Conservation (phyloP, 2,888 invertebrate genomes). For the Dryobotodes eremita region DNA sequence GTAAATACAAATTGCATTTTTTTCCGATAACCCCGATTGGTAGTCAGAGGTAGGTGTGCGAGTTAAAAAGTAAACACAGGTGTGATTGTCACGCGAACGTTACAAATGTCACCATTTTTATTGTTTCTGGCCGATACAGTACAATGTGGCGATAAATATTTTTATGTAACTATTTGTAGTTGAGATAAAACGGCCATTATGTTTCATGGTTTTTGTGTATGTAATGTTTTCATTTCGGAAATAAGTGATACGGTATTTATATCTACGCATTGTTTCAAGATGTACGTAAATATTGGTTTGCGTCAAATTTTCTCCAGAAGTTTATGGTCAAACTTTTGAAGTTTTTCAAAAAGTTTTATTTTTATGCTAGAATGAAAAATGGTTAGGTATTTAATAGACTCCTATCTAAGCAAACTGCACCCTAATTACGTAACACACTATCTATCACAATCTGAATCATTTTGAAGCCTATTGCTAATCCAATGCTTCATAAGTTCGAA, state of each 20-base stretch:
- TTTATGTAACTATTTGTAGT: conserved; percentile 11
- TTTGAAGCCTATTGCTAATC: too few relatives aligned
- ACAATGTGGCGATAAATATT: conserved; percentile 30
- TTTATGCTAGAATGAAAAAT: not conserved
- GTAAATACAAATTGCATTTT: not conserved
- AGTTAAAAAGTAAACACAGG: conserved; percentile 45
- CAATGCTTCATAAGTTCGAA: too few relatives aligned
- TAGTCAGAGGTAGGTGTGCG: conserved; percentile 12
- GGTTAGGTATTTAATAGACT: not conserved
- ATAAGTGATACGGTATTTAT: not conserved
- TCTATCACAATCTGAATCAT: too few relatives aligned
- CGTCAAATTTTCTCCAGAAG: too few relatives aligned
- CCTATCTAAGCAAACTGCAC: not conserved
- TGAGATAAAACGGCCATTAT: conserved; percentile 13
- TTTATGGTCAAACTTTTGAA: not conserved
- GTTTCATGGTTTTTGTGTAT: not conserved
- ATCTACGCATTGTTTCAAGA: not conserved
- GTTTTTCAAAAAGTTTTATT: not conserved
- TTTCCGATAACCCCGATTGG: conserved; percentile 17
- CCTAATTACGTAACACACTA: too few relatives aligned
- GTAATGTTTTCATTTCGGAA: conserved; percentile 2
- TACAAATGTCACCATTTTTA: conserved; percentile 26
- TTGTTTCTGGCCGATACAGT: conserved; percentile 33
- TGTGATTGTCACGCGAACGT: conserved; percentile 45
- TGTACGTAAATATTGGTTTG: not conserved